phyloP scores from a whole-genome alignment of 2,113 vertebrate species.

The Pipra filicauda region DNA sequence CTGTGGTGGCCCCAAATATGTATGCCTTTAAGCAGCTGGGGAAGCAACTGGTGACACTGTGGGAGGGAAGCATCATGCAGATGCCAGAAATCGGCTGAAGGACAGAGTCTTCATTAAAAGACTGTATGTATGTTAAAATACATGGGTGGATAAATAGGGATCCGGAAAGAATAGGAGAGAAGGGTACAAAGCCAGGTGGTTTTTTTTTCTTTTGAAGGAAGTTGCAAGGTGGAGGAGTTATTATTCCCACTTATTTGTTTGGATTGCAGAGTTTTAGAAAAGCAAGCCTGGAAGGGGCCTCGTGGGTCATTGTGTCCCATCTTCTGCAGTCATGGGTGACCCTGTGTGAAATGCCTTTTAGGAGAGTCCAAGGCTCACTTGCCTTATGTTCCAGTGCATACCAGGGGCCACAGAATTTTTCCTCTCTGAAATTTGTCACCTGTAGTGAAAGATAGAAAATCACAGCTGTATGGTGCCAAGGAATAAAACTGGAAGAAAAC shows the following conservation, averaged over 20 bases:
- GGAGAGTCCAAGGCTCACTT: background rate
- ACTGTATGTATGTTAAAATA: background rate
- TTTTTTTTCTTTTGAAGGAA: background rate
- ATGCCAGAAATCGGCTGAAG: background rate
- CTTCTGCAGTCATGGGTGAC: background rate
- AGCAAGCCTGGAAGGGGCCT: background rate
- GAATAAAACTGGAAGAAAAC: background rate
- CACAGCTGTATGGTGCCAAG: background rate
- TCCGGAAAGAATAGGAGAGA: background rate
- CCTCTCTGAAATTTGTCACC: background rate
- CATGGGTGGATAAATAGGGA: background rate
- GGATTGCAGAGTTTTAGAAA: background rate
- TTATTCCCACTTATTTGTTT: background rate
- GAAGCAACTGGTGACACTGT: constrained; percentile 5
- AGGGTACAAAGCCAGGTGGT: background rate
- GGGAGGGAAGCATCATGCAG: background rate
- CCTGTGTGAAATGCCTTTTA: accelerated
- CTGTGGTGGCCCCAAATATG: background rate
- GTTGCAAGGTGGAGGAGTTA: background rate
- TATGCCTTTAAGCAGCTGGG: background rate
- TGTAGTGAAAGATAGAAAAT: background rate
- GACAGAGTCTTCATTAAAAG: background rate
- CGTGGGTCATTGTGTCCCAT: background rate
- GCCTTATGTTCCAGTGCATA: background rate
- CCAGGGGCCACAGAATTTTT: background rate